Conservation (phyloP, 2,113 vertebrate species). For the Nothobranchius kuhntae region DNA sequence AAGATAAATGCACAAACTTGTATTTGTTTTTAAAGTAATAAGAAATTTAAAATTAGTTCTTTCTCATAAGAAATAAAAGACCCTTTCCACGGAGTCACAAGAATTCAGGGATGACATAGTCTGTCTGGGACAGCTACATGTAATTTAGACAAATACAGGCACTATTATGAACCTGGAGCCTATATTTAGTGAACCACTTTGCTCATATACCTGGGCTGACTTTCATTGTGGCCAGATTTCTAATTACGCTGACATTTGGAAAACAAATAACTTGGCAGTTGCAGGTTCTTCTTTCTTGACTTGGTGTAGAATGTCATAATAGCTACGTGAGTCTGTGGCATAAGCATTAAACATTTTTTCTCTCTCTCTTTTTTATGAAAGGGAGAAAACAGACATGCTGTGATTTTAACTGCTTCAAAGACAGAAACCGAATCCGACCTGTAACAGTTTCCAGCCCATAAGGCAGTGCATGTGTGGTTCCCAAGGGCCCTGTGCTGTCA, state of each 20-base stretch:
- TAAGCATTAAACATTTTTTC: conserved; percentile 17
- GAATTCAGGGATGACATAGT: conserved; percentile 25
- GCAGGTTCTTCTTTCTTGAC: conserved; percentile 26
- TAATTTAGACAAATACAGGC: conserved; percentile 34
- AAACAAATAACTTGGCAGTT: conserved; percentile 48
- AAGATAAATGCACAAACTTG: conserved; percentile 62
- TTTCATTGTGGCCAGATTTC: conserved; percentile 28
- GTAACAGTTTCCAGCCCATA: conserved; percentile 40
- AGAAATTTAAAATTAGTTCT: conserved; percentile 51
- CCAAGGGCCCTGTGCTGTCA: conserved; percentile 51
- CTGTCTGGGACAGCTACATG: conserved; percentile 25
- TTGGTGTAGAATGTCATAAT: conserved; percentile 22
- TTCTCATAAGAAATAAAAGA: conserved; percentile 65
- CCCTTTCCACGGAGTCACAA: conserved; percentile 51
- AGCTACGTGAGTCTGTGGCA: conserved; percentile 25
- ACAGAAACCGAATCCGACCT: conserved; percentile 35
- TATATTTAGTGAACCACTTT: conserved; percentile 42
- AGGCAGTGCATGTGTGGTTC: conserved; percentile 34
- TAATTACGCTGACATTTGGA: conserved; percentile 50
- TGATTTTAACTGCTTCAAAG: conserved; percentile 20
- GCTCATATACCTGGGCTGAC: conserved; percentile 34
- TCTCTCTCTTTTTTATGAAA: conserved; percentile 1
- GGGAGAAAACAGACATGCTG: conserved; percentile 11
- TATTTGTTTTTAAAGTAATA: conserved; percentile 5
- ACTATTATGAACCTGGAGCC: conserved; percentile 36